These are phyloP conservation scores for Plutella xylostella DNA, from an alignment of 2,888 invertebrate genomes.

Conservation along the genomic window DNA sequence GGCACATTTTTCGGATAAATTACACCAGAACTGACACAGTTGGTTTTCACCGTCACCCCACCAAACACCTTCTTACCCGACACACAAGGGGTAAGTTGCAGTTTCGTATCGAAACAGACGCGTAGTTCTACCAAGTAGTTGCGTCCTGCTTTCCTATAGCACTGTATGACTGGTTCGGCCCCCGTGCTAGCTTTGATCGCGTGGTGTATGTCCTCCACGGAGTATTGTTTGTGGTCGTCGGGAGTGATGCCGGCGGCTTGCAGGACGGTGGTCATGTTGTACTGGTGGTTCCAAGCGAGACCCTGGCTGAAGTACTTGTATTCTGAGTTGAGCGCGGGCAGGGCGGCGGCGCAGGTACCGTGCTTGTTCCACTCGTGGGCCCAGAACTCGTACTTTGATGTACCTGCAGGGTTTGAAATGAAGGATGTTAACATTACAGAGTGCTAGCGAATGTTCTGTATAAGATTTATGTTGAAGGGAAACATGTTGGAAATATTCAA, in stretches of 20 bases:
- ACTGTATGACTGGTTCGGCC: conserved; percentile 73
- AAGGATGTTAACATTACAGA: background rate
- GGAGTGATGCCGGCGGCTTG: conserved; percentile 65
- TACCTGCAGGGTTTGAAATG: conserved; percentile 38
- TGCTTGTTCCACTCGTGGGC: conserved; percentile 87
- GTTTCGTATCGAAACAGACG: conserved; percentile 77
- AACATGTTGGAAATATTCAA: no score
- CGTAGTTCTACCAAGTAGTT: conserved; percentile 77
- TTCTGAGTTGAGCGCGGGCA: conserved; percentile 71
- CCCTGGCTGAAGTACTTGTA: conserved; percentile 77
- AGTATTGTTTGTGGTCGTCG: conserved; percentile 26
- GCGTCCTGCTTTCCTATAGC: conserved; percentile 69
- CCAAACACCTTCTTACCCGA: no score
- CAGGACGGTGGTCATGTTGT: conserved; percentile 72
- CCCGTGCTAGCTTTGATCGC: conserved; percentile 64
- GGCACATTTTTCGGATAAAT: no score
- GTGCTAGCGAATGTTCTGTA: no score
- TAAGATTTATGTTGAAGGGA: no score
- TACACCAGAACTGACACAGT: no score
- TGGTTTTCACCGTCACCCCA: no score
- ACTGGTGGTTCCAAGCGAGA: conserved; percentile 69
- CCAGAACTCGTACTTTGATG: conserved; percentile 72
- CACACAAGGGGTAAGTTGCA: conserved; percentile 75
- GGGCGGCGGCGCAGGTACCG: conserved; percentile 78
- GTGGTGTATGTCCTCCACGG: conserved; percentile 26